These are phyloP conservation scores for Ptychochromis oligacanthus DNA, from an alignment of 2,113 vertebrate genomes.

Conservation along the genomic window DNA sequence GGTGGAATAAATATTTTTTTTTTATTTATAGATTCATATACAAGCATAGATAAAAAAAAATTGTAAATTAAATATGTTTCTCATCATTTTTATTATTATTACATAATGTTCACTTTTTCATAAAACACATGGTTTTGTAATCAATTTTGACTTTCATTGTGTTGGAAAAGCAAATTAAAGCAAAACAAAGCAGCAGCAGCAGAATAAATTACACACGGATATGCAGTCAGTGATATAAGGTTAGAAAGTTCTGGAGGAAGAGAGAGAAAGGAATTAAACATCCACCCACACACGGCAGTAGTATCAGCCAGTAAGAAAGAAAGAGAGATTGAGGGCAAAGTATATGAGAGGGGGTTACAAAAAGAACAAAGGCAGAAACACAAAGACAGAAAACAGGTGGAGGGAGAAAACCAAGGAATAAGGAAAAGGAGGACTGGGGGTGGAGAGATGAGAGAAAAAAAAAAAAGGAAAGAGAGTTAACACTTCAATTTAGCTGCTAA, in stretches of 20 bases:
- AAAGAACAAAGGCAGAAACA: neutral
- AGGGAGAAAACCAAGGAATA: slow-evolving; percentile 1
- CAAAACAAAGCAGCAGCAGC: neutral
- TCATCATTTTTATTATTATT: neutral
- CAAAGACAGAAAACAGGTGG: neutral
- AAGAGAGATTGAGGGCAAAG: slow-evolving; percentile 7
- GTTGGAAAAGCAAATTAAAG: neutral
- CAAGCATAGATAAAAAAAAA: neutral
- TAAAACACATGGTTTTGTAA: neutral
- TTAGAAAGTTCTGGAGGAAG: slow-evolving; percentile 4
- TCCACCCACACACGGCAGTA: slow-evolving; percentile 39
- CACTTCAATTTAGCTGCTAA: slow-evolving; percentile 51
- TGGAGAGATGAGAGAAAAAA: slow-evolving; percentile 33
- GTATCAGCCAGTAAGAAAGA: slow-evolving; percentile 32
- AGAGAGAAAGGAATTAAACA: slow-evolving; percentile 17
- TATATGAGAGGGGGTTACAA: neutral
- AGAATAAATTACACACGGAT: neutral
- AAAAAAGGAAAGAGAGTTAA: slow-evolving; percentile 49
- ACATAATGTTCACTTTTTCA: neutral
- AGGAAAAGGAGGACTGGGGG: slow-evolving; percentile 13
- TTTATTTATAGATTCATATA: neutral
- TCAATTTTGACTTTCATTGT: neutral
- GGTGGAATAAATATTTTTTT: neutral
- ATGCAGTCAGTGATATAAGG: slow-evolving; percentile 24
- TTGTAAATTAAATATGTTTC: neutral